These are phyloP conservation scores for Sisor rabdophorus DNA, from an alignment of 2,113 vertebrate species.

Conservation along the genomic window DNA sequence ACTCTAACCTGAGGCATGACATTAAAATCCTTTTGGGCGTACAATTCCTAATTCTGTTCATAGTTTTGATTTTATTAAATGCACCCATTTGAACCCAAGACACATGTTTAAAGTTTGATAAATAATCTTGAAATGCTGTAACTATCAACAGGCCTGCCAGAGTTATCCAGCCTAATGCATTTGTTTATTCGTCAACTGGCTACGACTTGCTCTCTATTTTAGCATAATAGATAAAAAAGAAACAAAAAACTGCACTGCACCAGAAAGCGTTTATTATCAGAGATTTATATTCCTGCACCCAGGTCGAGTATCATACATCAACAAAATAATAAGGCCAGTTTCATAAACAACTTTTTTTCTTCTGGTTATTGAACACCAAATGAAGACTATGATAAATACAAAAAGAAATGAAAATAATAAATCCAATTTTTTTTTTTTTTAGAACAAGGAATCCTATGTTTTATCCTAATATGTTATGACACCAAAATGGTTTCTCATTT, in stretches of 20 bases:
- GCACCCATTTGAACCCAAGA: slow-evolving; percentile 11
- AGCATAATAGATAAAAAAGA: slow-evolving; percentile 24
- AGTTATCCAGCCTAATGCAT: slow-evolving; percentile 15
- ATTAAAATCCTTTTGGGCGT: background rate
- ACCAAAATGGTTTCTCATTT: too few species aligned
- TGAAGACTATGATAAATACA: slow-evolving; percentile 15
- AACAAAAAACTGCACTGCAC: slow-evolving; percentile 12
- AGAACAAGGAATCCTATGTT: too few species aligned
- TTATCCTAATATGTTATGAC: too few species aligned
- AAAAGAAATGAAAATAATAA: background rate
- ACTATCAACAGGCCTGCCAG: slow-evolving; percentile 6
- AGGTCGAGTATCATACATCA: slow-evolving; percentile 34
- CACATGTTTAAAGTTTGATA: background rate
- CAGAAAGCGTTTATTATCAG: slow-evolving; percentile 18
- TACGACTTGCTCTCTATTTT: slow-evolving; percentile 19
- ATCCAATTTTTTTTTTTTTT: too few species aligned
- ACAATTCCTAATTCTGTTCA: background rate
- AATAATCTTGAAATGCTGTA: slow-evolving; percentile 14
- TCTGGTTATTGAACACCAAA: slow-evolving; percentile 11
- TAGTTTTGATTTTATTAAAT: slow-evolving; percentile 5
- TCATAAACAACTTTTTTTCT: background rate
- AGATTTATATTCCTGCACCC: background rate
- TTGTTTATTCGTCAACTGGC: slow-evolving; percentile 16
- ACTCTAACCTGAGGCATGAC: background rate
- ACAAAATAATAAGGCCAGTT: background rate